Percentiles rank a stretch among this genome's conserved stretches.
These are phyloP conservation scores for Chamaetylas fuelleborni DNA, from an alignment of 2,113 vertebrate species.

Conservation along the genomic window DNA sequence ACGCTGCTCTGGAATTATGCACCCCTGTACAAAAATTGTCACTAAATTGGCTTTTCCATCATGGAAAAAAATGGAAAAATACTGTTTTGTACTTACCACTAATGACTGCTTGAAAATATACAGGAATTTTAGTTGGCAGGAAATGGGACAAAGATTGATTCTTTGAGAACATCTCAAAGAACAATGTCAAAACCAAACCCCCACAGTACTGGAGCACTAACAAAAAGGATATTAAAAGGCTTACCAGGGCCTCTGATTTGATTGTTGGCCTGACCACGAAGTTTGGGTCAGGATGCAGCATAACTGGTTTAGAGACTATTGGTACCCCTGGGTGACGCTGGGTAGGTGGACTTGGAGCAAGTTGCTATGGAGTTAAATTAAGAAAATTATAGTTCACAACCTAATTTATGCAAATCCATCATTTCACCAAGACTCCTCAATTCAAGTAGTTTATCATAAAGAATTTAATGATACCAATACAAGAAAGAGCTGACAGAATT, in stretches of 20 bases:
- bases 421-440: not conserved
- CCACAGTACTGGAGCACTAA: not conserved
- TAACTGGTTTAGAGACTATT: constrained; percentile 92
- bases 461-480: not conserved
- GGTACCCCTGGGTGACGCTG: constrained; percentile 84
- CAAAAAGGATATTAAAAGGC: constrained; percentile 23
- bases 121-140: not conserved
- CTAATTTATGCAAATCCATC: not conserved
- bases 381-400: constrained; percentile 28
- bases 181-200: not conserved
- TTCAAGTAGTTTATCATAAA: not conserved
- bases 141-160: not conserved
- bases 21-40: not conserved
- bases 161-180: not conserved
- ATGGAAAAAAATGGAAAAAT: not conserved
- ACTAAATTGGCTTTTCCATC: not conserved
- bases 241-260: constrained; percentile 90
- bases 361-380: constrained; percentile 79
- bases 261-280: constrained; percentile 80
- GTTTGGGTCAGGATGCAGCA: constrained; percentile 89
- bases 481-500: not conserved
- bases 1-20: not conserved
- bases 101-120: not conserved
- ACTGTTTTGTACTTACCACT: not conserved
- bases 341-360: constrained; percentile 91